phyloP scores from a whole-genome alignment of 1,140 invertebrate species.

The Cataglyphis hispanica region DNA sequence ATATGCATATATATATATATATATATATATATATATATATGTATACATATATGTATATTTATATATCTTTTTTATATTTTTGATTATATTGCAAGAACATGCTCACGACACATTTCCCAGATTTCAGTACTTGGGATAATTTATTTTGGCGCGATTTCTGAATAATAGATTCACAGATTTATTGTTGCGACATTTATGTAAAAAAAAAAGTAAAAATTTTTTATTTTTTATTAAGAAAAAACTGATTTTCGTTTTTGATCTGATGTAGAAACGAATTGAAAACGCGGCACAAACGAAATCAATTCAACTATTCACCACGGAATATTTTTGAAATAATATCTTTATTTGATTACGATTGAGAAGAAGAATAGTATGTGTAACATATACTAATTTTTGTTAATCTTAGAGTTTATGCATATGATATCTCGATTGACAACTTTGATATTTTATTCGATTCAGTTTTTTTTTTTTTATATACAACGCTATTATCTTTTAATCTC shows the following conservation, averaged over 20 bases:
- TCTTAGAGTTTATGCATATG: not conserved
- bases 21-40: not conserved
- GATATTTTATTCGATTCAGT: conserved; percentile 4
- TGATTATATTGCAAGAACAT: conserved; percentile 24
- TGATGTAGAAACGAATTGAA: not conserved
- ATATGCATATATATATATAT: not conserved
- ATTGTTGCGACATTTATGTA: not conserved
- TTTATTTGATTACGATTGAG: not conserved
- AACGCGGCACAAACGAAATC: not conserved
- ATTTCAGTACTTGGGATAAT: conserved; percentile 4
- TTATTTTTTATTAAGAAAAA: not conserved
- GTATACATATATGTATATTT: conserved; percentile 17
- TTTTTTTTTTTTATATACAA: conserved; percentile 21
- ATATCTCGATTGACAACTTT: not conserved
- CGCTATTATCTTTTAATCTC: too few species aligned
- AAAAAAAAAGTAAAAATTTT: not conserved
- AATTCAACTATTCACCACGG: not conserved
- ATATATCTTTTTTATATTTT: conserved; percentile 21
- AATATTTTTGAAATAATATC: not conserved
- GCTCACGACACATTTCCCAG: conserved; percentile 14
- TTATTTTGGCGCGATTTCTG: not conserved
- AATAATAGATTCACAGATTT: not conserved
- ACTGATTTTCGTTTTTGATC: not conserved
- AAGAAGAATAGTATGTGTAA: not conserved
- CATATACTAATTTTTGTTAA: not conserved